These are phyloP conservation scores for Arvicanthis niloticus DNA, from an alignment of 2,113 vertebrate species.

Conservation along the genomic window DNA sequence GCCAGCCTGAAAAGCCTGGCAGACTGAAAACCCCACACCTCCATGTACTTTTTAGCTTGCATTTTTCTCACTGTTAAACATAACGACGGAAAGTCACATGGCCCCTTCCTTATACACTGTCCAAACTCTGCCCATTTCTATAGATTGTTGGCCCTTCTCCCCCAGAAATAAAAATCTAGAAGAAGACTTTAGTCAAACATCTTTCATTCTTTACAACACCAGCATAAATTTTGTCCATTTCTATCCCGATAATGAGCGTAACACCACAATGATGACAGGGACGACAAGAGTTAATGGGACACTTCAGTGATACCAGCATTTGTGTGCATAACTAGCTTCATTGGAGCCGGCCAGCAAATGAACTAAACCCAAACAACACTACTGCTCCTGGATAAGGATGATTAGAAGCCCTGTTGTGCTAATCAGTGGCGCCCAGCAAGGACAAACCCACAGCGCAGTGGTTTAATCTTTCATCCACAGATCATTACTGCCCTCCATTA, in stretches of 20 bases:
- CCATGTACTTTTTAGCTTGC: background rate
- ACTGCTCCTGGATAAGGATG: background rate
- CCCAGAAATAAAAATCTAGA: background rate
- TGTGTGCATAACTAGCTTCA: background rate
- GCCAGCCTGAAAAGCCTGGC: background rate
- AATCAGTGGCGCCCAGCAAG: background rate
- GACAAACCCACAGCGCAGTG: background rate
- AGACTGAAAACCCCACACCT: background rate
- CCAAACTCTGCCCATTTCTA: background rate
- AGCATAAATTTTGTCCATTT: background rate
- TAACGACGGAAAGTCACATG: background rate
- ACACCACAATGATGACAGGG: background rate
- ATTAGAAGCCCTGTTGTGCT: background rate
- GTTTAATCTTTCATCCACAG: background rate
- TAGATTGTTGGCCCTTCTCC: background rate
- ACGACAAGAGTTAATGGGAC: background rate
- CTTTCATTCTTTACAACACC: background rate
- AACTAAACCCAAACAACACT: conserved; percentile 50
- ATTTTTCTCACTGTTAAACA: background rate
- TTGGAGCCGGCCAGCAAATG: background rate
- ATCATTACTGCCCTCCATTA: background rate
- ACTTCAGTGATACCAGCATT: background rate
- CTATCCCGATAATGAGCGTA: background rate
- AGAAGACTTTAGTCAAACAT: background rate
- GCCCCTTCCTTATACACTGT: background rate